A percentile compares a stretch with the other conserved stretches of the same genome.
Conservation (phyloP, 2,797 vertebrate genomes). For the Helarctos malayanus region DNA sequence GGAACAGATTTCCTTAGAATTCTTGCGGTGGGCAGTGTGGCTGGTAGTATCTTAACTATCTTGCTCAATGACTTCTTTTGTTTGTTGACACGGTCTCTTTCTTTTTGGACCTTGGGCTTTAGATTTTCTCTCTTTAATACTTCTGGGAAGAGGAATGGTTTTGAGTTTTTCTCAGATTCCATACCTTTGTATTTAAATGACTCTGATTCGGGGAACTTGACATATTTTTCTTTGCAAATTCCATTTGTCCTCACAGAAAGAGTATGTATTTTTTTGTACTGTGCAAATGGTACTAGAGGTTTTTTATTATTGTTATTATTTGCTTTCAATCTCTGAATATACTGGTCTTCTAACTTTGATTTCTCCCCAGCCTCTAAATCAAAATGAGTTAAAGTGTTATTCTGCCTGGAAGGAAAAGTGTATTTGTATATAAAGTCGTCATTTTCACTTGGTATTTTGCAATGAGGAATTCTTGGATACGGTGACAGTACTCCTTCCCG, state of each 20-base stretch:
- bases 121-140: conserved; percentile 71
- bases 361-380: conserved; percentile 70
- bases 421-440: conserved; percentile 56
- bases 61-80: conserved; percentile 73
- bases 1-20: conserved; percentile 68
- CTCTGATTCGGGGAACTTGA: conserved; percentile 6
- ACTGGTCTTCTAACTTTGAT: conserved; percentile 61
- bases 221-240: conserved; percentile 60
- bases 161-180: conserved; percentile 72
- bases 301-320: conserved; percentile 81
- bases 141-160: conserved; percentile 62
- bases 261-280: conserved; percentile 57
- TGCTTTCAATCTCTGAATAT: conserved; percentile 67
- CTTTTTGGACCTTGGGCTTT: conserved; percentile 74
- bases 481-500: conserved; percentile 49
- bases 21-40: conserved; percentile 49
- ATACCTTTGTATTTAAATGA: background rate
- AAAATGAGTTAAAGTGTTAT: conserved; percentile 43
- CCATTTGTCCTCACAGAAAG: conserved; percentile 47
- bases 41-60: conserved; percentile 43
- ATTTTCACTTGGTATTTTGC: conserved; percentile 57
- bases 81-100: conserved; percentile 65
- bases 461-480: conserved; percentile 57
- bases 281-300: conserved; percentile 55
- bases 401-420: conserved; percentile 58